Evolutionary conservation across 2,113 vertebrate genomes (phyloP), one percentile per base, ranked within the genome.

Genomic region (Neogale vison): DNA sequence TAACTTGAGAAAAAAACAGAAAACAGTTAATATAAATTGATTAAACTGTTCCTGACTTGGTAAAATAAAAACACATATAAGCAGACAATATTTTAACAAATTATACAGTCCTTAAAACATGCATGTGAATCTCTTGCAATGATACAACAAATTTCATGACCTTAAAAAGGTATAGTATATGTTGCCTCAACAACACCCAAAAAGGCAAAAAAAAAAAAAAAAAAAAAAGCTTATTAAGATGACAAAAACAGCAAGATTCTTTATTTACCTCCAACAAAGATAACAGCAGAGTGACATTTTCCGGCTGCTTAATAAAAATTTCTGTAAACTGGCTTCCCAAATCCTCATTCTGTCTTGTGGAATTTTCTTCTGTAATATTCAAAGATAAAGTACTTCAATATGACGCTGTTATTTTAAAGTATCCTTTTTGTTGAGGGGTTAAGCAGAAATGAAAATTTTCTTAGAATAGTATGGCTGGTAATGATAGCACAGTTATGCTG

Each of bases 261-360:
- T 36, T 97, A 99, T 11, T 36, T 97, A 99, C 99, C 99, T 99
- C 99, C 96, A 99, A 98, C 21, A 99, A 98, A 34, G 99, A 99
- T 84, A 99, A 98, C 23, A 99, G 95, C 17, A 99, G 99, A 0
- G 99, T 99, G 94, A 99, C 96, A 13, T 99, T 99, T 96, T 99
- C 99, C 34, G 99, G 98, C 69, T 99, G 99, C 85, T 99, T 99
- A 97, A 99, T 99, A 96, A 99, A 99, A 57, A 99, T 99, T 84
- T 99, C 99, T 88, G 99, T 99, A 97, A 99, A 99, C 94, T 99
- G 99, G 97, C 99, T 99, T 39, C 99, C 99, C 90, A 99, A 93
- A 96, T 99, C 99, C 89, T 99, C 99, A 3, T 98, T 98, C 96
- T 99, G 99, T 95, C 99, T 99, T 96, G 99, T 99, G 42, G 98